Percentiles rank a stretch among this genome's conserved stretches.
phyloP scores from a whole-genome alignment of 2,888 invertebrate species.

The Tetragnatha montana region DNA sequence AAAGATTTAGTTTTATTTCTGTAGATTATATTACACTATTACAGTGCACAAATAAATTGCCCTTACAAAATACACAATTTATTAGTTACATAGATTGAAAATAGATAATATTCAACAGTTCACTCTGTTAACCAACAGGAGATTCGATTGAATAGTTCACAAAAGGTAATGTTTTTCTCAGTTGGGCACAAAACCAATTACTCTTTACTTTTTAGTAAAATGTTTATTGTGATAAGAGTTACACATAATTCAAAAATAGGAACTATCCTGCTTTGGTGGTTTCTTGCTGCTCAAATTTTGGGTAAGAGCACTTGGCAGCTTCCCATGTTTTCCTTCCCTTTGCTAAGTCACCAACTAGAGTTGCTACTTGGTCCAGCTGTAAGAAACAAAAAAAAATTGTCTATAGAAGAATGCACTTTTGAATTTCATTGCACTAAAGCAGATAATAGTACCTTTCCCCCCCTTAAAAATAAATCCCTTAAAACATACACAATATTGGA shows the following conservation, averaged over 20 bases:
- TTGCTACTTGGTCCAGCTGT: conserved; percentile 85
- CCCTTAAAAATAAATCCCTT: too few species aligned
- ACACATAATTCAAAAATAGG: not conserved
- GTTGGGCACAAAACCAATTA: too few species aligned
- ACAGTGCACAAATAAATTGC: too few species aligned
- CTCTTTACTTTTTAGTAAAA: not conserved
- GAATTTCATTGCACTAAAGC: not conserved
- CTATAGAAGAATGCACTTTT: not conserved
- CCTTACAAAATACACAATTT: too few species aligned
- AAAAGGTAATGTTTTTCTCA: too few species aligned
- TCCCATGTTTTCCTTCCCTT: conserved; percentile 86
- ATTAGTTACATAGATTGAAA: too few species aligned
- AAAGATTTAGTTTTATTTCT: too few species aligned
- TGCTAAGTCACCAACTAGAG: conserved; percentile 86
- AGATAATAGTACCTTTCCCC: not conserved
- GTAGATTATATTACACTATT: too few species aligned
- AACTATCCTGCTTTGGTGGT: conserved; percentile 73
- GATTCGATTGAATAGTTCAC: too few species aligned
- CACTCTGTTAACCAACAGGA: too few species aligned
- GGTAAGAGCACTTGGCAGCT: conserved; percentile 87
- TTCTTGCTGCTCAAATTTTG: conserved; percentile 83
- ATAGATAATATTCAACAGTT: too few species aligned
- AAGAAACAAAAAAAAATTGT: conserved; percentile 73
- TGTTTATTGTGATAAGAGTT: not conserved
- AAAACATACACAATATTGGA: too few species aligned